Percentiles rank a stretch among this genome's conserved stretches.
These are phyloP conservation scores for Turritopsis rubra DNA, from an alignment of 30 jellyfish, hydroid and myxozoan species.

Conservation along the genomic window DNA sequence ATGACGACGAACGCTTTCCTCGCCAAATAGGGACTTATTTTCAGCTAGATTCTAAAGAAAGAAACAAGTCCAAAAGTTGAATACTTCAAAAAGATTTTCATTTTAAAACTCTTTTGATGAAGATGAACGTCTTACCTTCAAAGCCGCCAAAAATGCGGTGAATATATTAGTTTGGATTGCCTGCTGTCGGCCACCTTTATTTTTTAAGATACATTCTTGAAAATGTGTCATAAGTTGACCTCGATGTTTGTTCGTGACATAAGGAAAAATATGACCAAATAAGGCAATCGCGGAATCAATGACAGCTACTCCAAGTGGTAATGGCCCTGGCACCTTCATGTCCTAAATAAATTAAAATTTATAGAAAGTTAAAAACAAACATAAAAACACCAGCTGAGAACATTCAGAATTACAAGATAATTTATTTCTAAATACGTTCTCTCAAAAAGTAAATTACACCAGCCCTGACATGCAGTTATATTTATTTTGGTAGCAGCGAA, in stretches of 20 bases:
- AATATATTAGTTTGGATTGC: conserved; percentile 90
- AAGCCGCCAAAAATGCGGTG: conserved; percentile 92
- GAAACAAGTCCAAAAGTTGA: background rate
- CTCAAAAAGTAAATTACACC: too few relatives aligned
- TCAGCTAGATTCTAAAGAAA: conserved; percentile 69
- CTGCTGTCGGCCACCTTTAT: conserved; percentile 94
- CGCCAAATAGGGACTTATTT: conserved; percentile 69
- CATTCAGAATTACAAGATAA: too few relatives aligned
- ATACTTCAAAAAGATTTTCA: background rate
- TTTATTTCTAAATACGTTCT: too few relatives aligned
- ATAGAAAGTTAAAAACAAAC: too few relatives aligned
- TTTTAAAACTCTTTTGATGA: background rate
- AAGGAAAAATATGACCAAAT: conserved; percentile 87
- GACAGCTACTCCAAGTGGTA: conserved; percentile 99
- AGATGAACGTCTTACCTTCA: conserved; percentile 53
- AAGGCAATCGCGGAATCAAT: conserved; percentile 78
- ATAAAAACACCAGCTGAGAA: too few relatives aligned
- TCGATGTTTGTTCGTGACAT: conserved; percentile 70
- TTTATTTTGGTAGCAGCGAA: too few relatives aligned
- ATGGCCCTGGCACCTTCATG: conserved; percentile 92
- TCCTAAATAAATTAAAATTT: too few relatives aligned
- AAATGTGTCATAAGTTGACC: conserved; percentile 91
- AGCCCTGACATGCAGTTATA: too few relatives aligned
- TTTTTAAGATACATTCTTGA: conserved; percentile 78
- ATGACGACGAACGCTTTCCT: conserved; percentile 60